Base-by-base conservation (phyloP, 2,797 vertebrate genomes). In the Characodon lateralis region DNA sequence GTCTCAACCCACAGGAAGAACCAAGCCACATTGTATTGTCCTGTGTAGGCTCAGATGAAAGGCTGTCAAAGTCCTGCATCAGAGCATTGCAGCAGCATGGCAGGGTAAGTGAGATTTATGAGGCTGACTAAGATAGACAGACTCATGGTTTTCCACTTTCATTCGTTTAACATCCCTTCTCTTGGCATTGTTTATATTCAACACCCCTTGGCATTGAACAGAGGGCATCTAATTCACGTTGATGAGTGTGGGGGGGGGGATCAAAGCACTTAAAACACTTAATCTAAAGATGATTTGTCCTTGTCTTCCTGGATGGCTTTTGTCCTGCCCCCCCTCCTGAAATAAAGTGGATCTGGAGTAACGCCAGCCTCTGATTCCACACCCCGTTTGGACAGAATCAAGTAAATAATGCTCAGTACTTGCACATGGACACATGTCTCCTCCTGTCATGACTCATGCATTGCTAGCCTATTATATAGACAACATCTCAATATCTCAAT, bases 241-340 rank as follows among this genome's bases (percentile, higher is more conserved):
- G 84, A 81, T 87, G 89, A 91, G 84, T 82, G 87, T 90, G 89
- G 89, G 89, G 89, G 89, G 90, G 89, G 88, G 91, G 89, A 92
- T 87, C 89, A 74, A 85, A 91, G 92, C 92, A 92, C 94, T 95
- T 94, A 94, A 93, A 94, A 92, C 90, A 94, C 93, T 95, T 95
- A 90, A 95, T 94, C 91, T 93, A 94, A 94, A 90, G 90, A 94
- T 92, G 94, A 95, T 95, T 94, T 94, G 94, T 95, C 94, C 94
- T 95, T 95, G 94, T 94, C 94, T 94, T 92, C 85, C 86, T 83
- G 85, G 89, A 92, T 87, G 92, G 92, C 92, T 94, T 93, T 93
- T 91, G 92, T 95, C 91, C 93, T 91, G 85, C 71, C 83, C 90
- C 91, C 88, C 82, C 87, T 91, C 85, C 80, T 83, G 84, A 92